Evolutionary conservation across 2,797 vertebrate genomes (phyloP), one percentile per base, ranked within the genome.

Genomic region (Falco novaeseelandiae): DNA sequence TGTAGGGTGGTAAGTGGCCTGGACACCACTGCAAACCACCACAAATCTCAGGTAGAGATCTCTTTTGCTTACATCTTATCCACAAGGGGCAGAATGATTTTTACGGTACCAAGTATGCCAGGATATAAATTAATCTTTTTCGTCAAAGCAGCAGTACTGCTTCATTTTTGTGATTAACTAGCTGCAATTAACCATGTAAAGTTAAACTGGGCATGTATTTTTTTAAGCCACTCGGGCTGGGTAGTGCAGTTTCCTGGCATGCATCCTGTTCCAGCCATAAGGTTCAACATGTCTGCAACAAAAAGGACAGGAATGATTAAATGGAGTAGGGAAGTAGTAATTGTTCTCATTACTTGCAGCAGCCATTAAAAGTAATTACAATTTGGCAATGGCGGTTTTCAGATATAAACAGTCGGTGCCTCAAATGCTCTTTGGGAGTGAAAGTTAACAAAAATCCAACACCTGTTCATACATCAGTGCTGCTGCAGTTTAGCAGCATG

Each of bases 401-500:
- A 78, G 93, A 93, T 96, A 96, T 77, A 94, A 97, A 93, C 89
- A 97, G 91, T 71, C n/a, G 52, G 90, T 91, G 87, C 96, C 95
- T 96, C 94, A 93, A 90, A 95, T 85, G 81, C 89, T 98, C 81
- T 30, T 69, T 96, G 88, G 90, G 93, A 96, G 90, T 89, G 91
- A 94, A 96, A 96, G 90, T 96, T 91, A 97, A 94, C 87, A 97
- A 97, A 97, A 97, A 96, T 96, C 63, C 97, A 98, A 97, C 97
- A 98, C 96, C 97, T 97, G 97, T 97, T 85, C 97, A 97, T 94
- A 93, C 83, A 88, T 93, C 76, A 67, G 69, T 12, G 49, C 82
- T 83, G 85, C 78, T 89, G 89, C 90, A 95, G 80, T 76, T 94
- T 48, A 94, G 90, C 70, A 91, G 91, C 82, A 49, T 14, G 42